A percentile compares a stretch with the other conserved stretches of the same genome.
Evolutionary conservation across 1,140 invertebrate species (phyloP).

Genomic region (Calliopsis andreniformis): DNA sequence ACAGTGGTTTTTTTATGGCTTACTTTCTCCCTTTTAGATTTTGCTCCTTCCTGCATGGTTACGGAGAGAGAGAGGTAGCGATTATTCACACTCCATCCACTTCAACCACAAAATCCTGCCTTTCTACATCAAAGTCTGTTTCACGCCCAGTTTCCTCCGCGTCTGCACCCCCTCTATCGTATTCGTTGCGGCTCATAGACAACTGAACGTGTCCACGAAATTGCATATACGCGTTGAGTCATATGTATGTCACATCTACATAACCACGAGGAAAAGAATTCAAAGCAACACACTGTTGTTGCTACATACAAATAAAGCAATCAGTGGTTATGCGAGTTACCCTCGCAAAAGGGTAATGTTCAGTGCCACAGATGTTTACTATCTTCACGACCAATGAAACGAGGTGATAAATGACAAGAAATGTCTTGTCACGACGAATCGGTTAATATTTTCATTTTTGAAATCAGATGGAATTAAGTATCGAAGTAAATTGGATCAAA

Average conservation of each 20-base stretch:
- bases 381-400: too few relatives aligned
- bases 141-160: constrained; percentile 62
- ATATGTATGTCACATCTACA: constrained; percentile 11
- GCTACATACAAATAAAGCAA: too few relatives aligned
- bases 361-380: too few relatives aligned
- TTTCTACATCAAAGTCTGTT: constrained; percentile 67
- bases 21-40: background rate
- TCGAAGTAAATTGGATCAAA: constrained; percentile 17
- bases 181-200: constrained; percentile 44
- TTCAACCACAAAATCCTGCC: constrained; percentile 61
- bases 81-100: constrained; percentile 64
- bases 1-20: background rate
- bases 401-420: too few relatives aligned
- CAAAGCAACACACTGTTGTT: too few relatives aligned
- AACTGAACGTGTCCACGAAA: constrained; percentile 25
- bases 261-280: background rate
- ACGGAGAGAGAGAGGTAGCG: constrained; percentile 32
- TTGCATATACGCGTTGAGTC: background rate
- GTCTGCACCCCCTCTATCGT: constrained; percentile 42
- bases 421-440: too few relatives aligned
- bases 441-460: too few relatives aligned
- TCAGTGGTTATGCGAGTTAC: too few relatives aligned
- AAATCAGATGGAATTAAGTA: too few relatives aligned
- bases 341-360: too few relatives aligned
- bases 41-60: constrained; percentile 14